These are phyloP conservation scores for Drosophila algonquin DNA, from an alignment of 2,888 invertebrate species.

Conservation along the genomic window DNA sequence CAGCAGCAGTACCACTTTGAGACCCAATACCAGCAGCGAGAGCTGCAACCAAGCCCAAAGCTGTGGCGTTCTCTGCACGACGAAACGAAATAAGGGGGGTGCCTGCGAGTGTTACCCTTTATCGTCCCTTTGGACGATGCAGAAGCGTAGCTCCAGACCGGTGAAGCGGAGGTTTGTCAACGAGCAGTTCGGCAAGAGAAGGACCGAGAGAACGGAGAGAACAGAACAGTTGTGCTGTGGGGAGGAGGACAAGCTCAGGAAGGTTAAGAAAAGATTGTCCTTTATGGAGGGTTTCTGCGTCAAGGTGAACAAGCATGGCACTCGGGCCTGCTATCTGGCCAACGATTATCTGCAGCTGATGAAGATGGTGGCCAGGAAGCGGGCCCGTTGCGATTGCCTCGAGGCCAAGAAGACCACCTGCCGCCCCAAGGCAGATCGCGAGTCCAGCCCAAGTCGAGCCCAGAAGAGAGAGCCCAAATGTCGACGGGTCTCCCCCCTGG, in stretches of 20 bases:
- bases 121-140: background rate
- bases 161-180: background rate
- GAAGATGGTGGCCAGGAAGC: constrained; percentile 44
- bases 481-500: background rate
- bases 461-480: no score
- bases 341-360: constrained; percentile 55
- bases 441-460: no score
- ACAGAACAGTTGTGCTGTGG: background rate
- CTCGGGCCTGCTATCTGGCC: constrained; percentile 7
- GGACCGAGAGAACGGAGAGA: background rate
- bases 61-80: background rate
- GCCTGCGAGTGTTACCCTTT: background rate
- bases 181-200: background rate
- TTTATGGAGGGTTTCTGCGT: background rate
- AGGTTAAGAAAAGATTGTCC: background rate
- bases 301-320: background rate
- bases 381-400: background rate
- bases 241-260: background rate
- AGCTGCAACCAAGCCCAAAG: background rate
- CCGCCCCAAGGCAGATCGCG: background rate
- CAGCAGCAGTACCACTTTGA: background rate
- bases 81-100: background rate
- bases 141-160: background rate
- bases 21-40: background rate
- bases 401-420: background rate